phyloP scores from a whole-genome alignment of 2,888 invertebrate species.

The Mythimna pallens region DNA sequence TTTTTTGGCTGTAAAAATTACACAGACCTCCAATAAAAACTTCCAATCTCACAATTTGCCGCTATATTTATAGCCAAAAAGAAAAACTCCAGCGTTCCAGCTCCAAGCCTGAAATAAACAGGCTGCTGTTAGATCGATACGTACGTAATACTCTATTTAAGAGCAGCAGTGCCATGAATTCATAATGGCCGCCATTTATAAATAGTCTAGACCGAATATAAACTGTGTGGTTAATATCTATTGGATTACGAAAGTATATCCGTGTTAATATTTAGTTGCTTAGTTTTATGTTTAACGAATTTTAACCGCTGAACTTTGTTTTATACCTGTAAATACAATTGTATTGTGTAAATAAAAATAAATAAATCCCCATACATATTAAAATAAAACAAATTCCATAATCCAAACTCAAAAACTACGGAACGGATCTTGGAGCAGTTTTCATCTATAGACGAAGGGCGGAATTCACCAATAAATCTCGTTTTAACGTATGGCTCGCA shows the following conservation, averaged over 20 bases:
- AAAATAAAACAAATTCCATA: too few relatives aligned
- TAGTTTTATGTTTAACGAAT: neutral
- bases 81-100: neutral
- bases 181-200: conserved; percentile 36
- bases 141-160: conserved; percentile 49
- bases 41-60: neutral
- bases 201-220: conserved; percentile 17
- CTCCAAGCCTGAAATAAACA: conserved; percentile 32
- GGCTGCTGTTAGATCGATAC: conserved; percentile 38
- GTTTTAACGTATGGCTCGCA: too few relatives aligned
- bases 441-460: too few relatives aligned
- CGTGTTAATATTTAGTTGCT: neutral
- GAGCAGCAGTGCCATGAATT: conserved; percentile 48
- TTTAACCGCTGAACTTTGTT: neutral
- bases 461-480: too few relatives aligned
- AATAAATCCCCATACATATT: too few relatives aligned
- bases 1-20: neutral
- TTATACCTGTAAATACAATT: too few relatives aligned
- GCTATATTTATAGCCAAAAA: neutral
- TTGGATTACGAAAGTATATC: neutral
- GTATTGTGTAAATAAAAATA: too few relatives aligned
- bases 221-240: neutral
- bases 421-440: too few relatives aligned
- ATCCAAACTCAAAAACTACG: too few relatives aligned
- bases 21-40: neutral